These are phyloP conservation scores for Drosophila jambulina DNA, from an alignment of 1,140 invertebrate genomes.

Conservation along the genomic window DNA sequence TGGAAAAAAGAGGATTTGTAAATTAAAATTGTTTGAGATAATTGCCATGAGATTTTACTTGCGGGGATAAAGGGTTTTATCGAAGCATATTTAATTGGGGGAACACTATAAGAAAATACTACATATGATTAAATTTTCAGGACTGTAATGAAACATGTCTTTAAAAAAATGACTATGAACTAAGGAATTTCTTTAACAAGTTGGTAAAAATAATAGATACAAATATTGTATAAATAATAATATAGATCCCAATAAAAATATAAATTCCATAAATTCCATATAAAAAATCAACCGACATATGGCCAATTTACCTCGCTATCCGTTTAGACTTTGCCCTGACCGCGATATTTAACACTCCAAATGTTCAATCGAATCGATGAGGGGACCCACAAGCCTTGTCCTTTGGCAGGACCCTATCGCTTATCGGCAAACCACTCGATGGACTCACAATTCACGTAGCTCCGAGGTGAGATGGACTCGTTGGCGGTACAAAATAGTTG, in stretches of 20 bases:
- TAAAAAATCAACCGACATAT: slow-evolving; percentile 9
- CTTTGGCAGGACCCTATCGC: slow-evolving; percentile 15
- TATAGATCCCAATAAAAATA: not conserved
- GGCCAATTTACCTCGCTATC: slow-evolving; percentile 10
- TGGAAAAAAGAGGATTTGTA: not conserved
- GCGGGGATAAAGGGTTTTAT: too few species aligned
- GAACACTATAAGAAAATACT: not conserved
- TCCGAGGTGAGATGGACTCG: not conserved
- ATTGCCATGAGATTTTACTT: slow-evolving; percentile 43
- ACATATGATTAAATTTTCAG: not conserved
- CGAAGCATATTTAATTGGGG: not conserved
- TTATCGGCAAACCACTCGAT: slow-evolving; percentile 17
- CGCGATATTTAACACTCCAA: not conserved
- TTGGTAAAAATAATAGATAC: not conserved
- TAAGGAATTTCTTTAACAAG: too few species aligned
- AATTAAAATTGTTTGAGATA: slow-evolving; percentile 71
- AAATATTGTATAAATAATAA: not conserved
- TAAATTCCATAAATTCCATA: not conserved
- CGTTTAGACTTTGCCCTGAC: not conserved
- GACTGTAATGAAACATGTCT: not conserved
- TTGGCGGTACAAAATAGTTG: slow-evolving; percentile 24
- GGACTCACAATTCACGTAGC: slow-evolving; percentile 5
- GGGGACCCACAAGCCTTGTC: not conserved
- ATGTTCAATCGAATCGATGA: slow-evolving; percentile 7
- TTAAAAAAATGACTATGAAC: not conserved